These are phyloP conservation scores for Esox lucius DNA, from an alignment of 2,797 vertebrate genomes.

Conservation along the genomic window DNA sequence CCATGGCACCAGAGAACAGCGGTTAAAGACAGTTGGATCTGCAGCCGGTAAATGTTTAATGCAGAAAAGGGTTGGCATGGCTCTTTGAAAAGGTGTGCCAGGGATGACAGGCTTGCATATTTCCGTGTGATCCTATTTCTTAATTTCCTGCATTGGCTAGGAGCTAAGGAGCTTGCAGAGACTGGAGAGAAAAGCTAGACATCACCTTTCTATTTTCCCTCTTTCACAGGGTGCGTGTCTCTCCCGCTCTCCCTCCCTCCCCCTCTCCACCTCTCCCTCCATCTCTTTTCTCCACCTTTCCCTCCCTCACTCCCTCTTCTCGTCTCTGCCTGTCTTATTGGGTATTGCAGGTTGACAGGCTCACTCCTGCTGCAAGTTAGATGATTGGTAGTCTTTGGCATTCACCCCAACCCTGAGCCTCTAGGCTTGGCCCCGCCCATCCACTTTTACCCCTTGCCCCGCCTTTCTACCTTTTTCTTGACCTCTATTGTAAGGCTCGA, in stretches of 20 bases:
- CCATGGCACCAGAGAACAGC: no score
- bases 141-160: slow-evolving; percentile 77
- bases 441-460: no score
- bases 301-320: neutral
- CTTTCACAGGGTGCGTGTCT: neutral
- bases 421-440: neutral
- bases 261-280: no score
- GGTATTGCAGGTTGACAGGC: slow-evolving; percentile 47
- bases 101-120: slow-evolving; percentile 67
- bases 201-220: neutral
- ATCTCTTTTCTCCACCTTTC: neutral
- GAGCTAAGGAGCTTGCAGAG: slow-evolving; percentile 46
- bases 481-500: slow-evolving; percentile 21
- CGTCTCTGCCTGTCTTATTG: neutral
- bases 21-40: no score
- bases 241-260: neutral
- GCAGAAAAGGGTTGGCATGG: slow-evolving; percentile 32
- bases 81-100: slow-evolving; percentile 39
- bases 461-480: slow-evolving; percentile 17
- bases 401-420: slow-evolving; percentile 12
- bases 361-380: slow-evolving; percentile 53
- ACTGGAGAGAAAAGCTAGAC: slow-evolving; percentile 55
- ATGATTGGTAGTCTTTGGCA: slow-evolving; percentile 60
- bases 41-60: no score
- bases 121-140: slow-evolving; percentile 80